A percentile compares a stretch with the other conserved stretches of the same genome.
phyloP scores from a whole-genome alignment of 92 coral and sea anemone genomes.

The Virgularia gustaviana region DNA sequence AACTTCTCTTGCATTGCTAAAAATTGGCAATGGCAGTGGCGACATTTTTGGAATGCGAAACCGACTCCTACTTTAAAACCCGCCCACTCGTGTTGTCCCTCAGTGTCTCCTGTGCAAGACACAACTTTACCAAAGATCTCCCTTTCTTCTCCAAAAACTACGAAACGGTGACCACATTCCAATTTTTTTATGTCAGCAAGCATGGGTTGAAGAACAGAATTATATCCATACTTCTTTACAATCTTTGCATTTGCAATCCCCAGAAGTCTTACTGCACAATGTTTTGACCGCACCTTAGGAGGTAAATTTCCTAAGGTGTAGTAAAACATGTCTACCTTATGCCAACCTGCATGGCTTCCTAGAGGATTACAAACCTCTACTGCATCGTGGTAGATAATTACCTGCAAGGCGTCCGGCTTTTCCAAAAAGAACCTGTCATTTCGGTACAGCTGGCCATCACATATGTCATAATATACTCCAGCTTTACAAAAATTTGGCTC shows the following conservation, averaged over 20 bases:
- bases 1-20: not conserved
- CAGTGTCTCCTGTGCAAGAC: constrained; percentile 1
- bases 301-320: constrained; percentile 2
- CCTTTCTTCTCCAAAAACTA: not conserved
- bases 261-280: constrained; percentile 1
- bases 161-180: not conserved
- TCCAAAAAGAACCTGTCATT: constrained; percentile 35
- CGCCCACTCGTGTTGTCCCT: not conserved
- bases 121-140: constrained; percentile 21
- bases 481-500: not conserved
- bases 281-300: constrained; percentile 4
- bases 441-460: constrained; percentile 39
- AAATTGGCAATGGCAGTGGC: not conserved
- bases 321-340: constrained; percentile 21
- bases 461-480: constrained; percentile 11
- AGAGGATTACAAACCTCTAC: constrained; percentile 47
- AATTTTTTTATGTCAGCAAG: not conserved
- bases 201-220: constrained; percentile 10
- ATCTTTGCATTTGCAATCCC: not conserved
- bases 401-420: constrained; percentile 34
- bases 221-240: constrained; percentile 23
- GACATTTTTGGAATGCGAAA: not conserved
- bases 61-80: not conserved
- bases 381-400: constrained; percentile 47
- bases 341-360: constrained; percentile 20